Evolutionary conservation across 2,113 vertebrate genomes (phyloP), one percentile per base, ranked within the genome.

Genomic region (Microcebus griseorufus): DNA sequence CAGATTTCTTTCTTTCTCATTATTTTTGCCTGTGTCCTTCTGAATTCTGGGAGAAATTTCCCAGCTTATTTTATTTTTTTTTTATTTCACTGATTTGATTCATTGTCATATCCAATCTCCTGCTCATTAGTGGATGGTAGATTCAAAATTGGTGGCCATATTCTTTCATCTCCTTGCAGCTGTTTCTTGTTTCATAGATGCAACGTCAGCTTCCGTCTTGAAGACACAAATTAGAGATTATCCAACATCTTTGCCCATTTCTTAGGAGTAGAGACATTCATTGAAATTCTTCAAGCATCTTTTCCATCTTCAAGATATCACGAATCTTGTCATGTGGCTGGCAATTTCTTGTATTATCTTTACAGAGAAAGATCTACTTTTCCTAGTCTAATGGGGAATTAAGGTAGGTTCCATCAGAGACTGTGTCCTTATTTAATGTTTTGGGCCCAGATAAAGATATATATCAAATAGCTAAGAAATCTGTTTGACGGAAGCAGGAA

Each of bases 121-220:
- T 93, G 64, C 76, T 88, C 64, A 73, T 32, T 64, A 20, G 48
- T 48, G 27, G 11, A 48, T 0, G 69, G 32, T 70, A 39, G 70
- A 85, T 81, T 83, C n/a, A 75, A 80, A 94, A 69, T 17, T 62
- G 29, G 48, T 65, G 34, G 29, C 39, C 79, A 45, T 82, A 70
- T 37, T 87, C 82, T 93, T 85, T 93, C 42, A 90, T 51, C 32
- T 82, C 55, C 39, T 75, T 96, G 64, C 7, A 90, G 75, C 25
- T 48, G 16, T 78, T 60, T 75, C 51, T 94, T 78, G 48, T 82
- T 90, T 93, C 48, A 94, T 1, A 96, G 55, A 79, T 83, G 45
- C 39, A 83, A 29, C 48, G 85, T 95, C 75, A 96, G 76, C 23
- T 87, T 95, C 39, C 72, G 39, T 65, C 65, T 78, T 64, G 6